Evolutionary conservation across 2,888 invertebrate genomes (phyloP).

Genomic region (Parthenolecanium corni): DNA sequence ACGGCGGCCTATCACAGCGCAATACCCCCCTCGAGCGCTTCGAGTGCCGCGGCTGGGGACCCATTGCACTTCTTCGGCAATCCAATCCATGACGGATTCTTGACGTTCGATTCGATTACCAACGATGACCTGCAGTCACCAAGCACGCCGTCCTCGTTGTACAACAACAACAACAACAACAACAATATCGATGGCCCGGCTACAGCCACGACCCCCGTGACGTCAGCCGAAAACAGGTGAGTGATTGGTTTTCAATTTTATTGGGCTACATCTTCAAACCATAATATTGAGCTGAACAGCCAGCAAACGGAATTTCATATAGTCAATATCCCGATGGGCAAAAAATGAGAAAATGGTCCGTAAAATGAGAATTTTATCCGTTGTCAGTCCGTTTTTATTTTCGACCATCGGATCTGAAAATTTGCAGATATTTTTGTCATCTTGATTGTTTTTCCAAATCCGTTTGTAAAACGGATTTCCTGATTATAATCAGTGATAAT

Average conservation of each 20-base stretch:
- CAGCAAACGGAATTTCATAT: no score
- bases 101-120: slow-evolving; percentile 4
- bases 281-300: no score
- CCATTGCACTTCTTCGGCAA: slow-evolving; percentile 10
- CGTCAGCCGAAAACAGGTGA: slow-evolving; percentile 14
- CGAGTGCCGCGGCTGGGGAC: slow-evolving; percentile 20
- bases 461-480: no score
- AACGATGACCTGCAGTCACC: slow-evolving; percentile 14
- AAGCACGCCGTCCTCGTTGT: slow-evolving; percentile 13
- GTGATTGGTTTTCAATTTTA: background rate
- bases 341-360: no score
- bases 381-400: no score
- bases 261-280: no score
- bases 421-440: no score
- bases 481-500: no score
- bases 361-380: no score
- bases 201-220: slow-evolving; percentile 15
- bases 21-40: slow-evolving; percentile 23
- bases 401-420: no score
- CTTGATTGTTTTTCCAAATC: no score
- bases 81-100: slow-evolving; percentile 17
- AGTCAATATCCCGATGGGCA: no score
- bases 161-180: slow-evolving; percentile 17
- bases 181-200: background rate
- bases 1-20: slow-evolving; percentile 23